These are phyloP conservation scores for Eudasyphora cyanicolor DNA, from an alignment of 2,888 invertebrate species.

Conservation along the genomic window DNA sequence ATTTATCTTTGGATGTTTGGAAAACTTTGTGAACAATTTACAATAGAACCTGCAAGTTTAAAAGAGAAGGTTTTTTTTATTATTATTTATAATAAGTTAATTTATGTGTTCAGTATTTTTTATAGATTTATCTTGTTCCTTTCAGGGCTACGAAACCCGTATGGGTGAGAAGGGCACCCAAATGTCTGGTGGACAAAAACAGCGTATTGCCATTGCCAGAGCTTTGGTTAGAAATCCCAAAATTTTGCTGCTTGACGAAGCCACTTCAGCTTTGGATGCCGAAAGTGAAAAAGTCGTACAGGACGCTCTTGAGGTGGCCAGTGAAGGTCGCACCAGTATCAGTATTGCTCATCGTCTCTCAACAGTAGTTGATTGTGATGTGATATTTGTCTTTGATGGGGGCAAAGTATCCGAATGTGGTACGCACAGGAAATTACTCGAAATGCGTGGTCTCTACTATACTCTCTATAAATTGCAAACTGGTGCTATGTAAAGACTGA, in stretches of 20 bases:
- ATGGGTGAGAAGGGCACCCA: conserved; percentile 90
- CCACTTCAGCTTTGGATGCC: conserved; percentile 91
- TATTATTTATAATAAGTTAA: too few relatives aligned
- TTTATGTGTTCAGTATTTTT: too few relatives aligned
- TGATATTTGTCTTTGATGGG: conserved; percentile 86
- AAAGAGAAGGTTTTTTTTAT: too few relatives aligned
- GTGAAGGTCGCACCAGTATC: conserved; percentile 90
- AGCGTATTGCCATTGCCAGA: conserved; percentile 91
- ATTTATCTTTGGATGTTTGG: too few relatives aligned
- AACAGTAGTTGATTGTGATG: conserved; percentile 90
- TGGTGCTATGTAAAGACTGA: conserved; percentile 65
- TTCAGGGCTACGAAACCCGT: conserved; percentile 88
- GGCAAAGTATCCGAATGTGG: conserved; percentile 88
- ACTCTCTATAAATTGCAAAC: conserved; percentile 81
- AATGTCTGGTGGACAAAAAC: conserved; percentile 91
- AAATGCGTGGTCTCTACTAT: conserved; percentile 85
- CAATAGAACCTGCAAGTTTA: too few relatives aligned
- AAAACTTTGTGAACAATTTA: too few relatives aligned
- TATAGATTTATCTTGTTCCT: too few relatives aligned
- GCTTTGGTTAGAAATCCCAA: conserved; percentile 89
- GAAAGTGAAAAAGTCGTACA: conserved; percentile 94
- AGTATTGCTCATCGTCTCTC: conserved; percentile 93
- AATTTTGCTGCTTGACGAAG: conserved; percentile 90
- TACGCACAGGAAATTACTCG: conserved; percentile 85
- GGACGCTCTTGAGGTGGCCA: conserved; percentile 91